Evolutionary conservation across 2,113 vertebrate species (phyloP), one percentile per base, ranked within the genome.

Genomic region (Scophthalmus maximus): DNA sequence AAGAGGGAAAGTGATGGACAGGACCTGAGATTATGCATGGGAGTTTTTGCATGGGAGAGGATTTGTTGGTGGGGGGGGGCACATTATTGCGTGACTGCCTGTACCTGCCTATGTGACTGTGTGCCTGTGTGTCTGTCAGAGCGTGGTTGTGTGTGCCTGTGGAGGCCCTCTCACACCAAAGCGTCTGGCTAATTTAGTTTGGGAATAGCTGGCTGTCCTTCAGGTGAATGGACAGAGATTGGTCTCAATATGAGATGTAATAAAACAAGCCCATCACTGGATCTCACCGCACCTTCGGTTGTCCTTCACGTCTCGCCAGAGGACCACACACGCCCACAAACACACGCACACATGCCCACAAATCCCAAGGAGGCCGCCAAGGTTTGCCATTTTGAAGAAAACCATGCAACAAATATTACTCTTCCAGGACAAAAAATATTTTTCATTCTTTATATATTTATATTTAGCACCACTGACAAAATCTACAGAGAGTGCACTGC

Each of bases 241-340:
- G 85, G 80, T 93, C 89, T 92, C 92, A 90, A 91, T 93, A 91
- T 92, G 88, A 93, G 87, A 90, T 89, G 92, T 88, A 92, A 93
- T 93, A 93, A 92, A 93, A 91, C 80, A 76, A 86, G 83, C 82
- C 75, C 83, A 86, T 86, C 87, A 77, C 82, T 60, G 82, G 76
- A 90, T 84, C 89, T 85, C 89, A 66, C 67, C n/a, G 69, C 89
- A 87, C 89, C 89, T 87, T 87, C 87, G 71, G 86, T 77, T 87
- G 87, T 88, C 89, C 92, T 91, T 92, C 87, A 92, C 79, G 87
- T 87, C 84, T 79, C 51, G 34, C 71, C 60, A 32, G 38, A 38
- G 42, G 65, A 44, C 56, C 36, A 42, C 68, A 46, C 56, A 42
- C 29, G 52, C 55, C 27, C 66, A 61, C 49, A 68, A 34, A 63